Conservation (phyloP, 2,113 vertebrate genomes). For the Excalfactoria chinensis region DNA sequence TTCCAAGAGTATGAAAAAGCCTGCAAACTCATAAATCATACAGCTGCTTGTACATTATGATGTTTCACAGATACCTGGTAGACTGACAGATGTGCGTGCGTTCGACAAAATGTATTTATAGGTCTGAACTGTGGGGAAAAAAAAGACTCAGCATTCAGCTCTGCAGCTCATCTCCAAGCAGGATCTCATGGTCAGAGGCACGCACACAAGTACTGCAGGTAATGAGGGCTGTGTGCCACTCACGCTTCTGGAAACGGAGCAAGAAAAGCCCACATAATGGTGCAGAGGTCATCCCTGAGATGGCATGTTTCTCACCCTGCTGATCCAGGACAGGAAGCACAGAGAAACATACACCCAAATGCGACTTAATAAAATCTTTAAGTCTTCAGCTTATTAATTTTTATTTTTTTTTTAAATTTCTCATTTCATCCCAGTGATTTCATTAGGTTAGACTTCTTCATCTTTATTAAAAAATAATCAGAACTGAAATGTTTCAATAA, state of each 20-base stretch:
- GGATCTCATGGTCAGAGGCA: neutral
- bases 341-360: neutral
- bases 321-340: slow-evolving; percentile 12
- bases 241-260: slow-evolving; percentile 10
- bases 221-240: neutral
- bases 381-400: slow-evolving; percentile 58
- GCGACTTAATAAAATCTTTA: slow-evolving; percentile 54
- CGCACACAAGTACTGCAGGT: neutral
- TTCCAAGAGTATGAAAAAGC: neutral
- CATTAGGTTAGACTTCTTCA: slow-evolving; percentile 69
- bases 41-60: neutral
- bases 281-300: slow-evolving; percentile 19
- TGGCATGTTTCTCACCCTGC: slow-evolving; percentile 14
- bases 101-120: slow-evolving; percentile 17
- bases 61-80: neutral
- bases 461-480: slow-evolving; percentile 74
- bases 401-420: neutral
- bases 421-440: slow-evolving; percentile 70
- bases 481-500: slow-evolving; percentile 75
- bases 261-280: neutral
- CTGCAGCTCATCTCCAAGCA: neutral
- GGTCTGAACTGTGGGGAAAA: neutral
- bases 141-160: neutral
- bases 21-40: slow-evolving; percentile 3
- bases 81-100: neutral